These are phyloP conservation scores for Gambusia yucatana DNA, from an alignment of 2,797 vertebrate species.

Conservation along the genomic window DNA sequence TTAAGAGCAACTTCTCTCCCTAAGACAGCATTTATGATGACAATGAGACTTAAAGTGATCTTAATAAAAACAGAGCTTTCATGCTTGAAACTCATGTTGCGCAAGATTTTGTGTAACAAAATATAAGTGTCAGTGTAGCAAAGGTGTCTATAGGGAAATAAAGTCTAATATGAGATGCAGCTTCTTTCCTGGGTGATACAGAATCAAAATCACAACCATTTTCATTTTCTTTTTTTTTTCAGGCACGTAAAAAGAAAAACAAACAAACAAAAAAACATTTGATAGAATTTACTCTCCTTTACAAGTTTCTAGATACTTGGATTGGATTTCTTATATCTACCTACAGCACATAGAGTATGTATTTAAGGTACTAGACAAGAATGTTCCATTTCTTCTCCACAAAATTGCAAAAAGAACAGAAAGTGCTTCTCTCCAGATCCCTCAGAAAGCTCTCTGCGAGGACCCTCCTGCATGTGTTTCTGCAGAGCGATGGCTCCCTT, in stretches of 20 bases:
- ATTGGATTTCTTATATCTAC: background rate
- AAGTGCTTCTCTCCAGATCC: background rate
- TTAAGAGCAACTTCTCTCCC: background rate
- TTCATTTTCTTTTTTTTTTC: background rate
- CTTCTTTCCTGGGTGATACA: background rate
- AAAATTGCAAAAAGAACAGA: background rate
- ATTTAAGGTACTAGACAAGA: background rate
- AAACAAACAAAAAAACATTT: background rate
- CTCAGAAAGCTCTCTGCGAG: background rate
- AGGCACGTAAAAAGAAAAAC: background rate
- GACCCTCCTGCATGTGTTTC: background rate
- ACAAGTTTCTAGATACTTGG: background rate
- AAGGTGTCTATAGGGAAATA: background rate
- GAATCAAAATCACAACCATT: background rate
- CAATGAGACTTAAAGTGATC: background rate
- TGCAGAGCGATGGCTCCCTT: background rate
- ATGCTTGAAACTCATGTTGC: background rate
- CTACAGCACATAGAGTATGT: background rate
- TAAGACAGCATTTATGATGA: background rate
- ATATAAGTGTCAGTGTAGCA: background rate
- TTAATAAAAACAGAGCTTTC: background rate
- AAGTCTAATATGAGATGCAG: background rate
- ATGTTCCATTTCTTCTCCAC: background rate
- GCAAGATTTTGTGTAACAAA: background rate
- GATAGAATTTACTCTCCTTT: background rate